Base-by-base conservation (phyloP, 1,140 invertebrate genomes). In the Brachionus asplanchnoidis region DNA sequence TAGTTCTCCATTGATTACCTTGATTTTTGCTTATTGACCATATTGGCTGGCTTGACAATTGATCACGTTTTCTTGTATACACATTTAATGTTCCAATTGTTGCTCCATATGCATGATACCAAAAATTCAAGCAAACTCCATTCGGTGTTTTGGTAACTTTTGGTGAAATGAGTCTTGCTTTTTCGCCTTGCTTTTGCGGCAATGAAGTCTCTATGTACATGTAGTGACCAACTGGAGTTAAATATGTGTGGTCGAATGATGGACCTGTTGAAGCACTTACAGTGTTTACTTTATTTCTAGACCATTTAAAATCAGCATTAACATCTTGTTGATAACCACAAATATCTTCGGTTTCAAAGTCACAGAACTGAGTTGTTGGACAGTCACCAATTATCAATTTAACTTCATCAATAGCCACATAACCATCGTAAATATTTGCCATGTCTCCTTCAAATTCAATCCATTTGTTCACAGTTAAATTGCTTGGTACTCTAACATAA, bases 281-380 rank as follows among this genome's bases (percentile, higher is more conserved):
- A 0, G 94, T 94, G 20, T 90, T 89, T 42, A 91, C 92, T 86
- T 92, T 93, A 14, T 92, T 90, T 85, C 93, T 88, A 32, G 85
- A 90, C 94, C 94, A 95, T 86, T 94, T 93, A 87, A 94, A 94
- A 86, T 94, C 92, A 86, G 94, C 93, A 1, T 90, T 91, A 0
- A 92, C 91, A 87, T 94, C 93, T 85, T 94, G 93, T 1, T 89
- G 92, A 93, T 93, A 95, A 28, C 92, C 93, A 86, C 94, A 95
- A 0, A 94, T 87, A 86, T 92, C 91, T 14, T 50, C 46, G 1
- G 88, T 88, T 87, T 95, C 94, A 88, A 95, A 95, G 87, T 94
- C 92, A 87, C 94, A 95, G 23, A 87, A 87, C 26, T 73, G 83
- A 36, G 60, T n/a, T 28, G 86, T 66, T 23, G 83, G 53, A 85